Percentiles rank a stretch among this genome's conserved stretches.
Evolutionary conservation across 2,113 vertebrate species (phyloP).

Genomic region (Triplophysa rosa): DNA sequence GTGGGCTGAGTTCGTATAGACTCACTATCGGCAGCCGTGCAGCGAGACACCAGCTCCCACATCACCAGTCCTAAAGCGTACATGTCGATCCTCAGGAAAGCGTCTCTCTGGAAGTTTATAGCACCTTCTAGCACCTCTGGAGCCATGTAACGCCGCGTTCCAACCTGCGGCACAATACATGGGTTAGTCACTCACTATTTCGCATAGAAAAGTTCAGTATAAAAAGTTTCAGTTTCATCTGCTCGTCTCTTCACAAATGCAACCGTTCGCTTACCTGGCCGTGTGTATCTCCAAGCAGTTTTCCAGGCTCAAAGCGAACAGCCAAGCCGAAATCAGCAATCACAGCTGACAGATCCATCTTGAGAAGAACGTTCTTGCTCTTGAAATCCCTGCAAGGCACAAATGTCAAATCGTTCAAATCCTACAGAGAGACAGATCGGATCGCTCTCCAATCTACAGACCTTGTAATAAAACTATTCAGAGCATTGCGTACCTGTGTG

Average conservation of each 20-base stretch:
- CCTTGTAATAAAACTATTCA: background rate
- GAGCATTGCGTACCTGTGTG: slow-evolving; percentile 81
- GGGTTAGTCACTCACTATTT: background rate
- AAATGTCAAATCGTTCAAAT: background rate
- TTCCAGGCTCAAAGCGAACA: slow-evolving; percentile 94
- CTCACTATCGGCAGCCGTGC: slow-evolving; percentile 88
- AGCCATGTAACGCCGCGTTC: slow-evolving; percentile 96
- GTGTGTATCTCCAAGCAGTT: slow-evolving; percentile 94
- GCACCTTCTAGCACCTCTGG: slow-evolving; percentile 97
- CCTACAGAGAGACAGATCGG: background rate
- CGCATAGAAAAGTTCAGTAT: background rate
- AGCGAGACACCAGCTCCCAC: slow-evolving; percentile 94
- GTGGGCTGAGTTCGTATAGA: slow-evolving; percentile 17
- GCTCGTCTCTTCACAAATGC: too few relatives aligned
- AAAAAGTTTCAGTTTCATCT: background rate
- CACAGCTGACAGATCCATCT: slow-evolving; percentile 88
- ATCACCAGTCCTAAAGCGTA: slow-evolving; percentile 95
- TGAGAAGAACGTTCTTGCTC: slow-evolving; percentile 97
- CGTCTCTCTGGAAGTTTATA: slow-evolving; percentile 97
- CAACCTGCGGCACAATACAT: slow-evolving; percentile 77
- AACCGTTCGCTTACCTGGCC: slow-evolving; percentile 85
- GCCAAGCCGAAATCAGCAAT: slow-evolving; percentile 97
- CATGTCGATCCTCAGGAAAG: slow-evolving; percentile 98
- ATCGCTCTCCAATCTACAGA: background rate
- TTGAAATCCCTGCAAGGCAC: slow-evolving; percentile 89